Evolutionary conservation across 2,113 vertebrate species (phyloP).

Genomic region (Colistium nudipinnis): DNA sequence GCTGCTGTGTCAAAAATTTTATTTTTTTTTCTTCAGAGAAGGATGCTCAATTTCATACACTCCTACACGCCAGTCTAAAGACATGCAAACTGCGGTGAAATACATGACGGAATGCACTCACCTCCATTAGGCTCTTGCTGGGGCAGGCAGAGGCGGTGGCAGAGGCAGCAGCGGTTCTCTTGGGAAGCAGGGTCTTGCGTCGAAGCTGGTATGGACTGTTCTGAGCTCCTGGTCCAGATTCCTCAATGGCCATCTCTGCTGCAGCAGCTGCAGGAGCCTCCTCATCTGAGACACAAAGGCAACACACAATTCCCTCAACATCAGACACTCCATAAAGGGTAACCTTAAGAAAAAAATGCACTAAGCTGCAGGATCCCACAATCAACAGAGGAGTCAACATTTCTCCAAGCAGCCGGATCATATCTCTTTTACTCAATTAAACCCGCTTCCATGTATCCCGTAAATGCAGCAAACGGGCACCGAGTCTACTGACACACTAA

Average conservation of each 20-base stretch:
- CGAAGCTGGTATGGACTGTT: conserved; percentile 99
- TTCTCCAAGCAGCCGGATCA: neutral
- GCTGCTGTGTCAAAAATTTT: conserved; percentile 29
- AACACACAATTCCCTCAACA: conserved; percentile 27
- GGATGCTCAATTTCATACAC: conserved; percentile 3
- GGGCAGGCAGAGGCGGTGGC: conserved; percentile 84
- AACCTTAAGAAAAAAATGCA: conserved; percentile 8
- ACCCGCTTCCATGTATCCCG: neutral
- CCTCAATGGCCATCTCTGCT: conserved; percentile 99
- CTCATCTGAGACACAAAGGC: conserved; percentile 86
- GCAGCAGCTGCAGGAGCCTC: conserved; percentile 91
- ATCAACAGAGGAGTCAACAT: neutral
- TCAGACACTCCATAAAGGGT: neutral
- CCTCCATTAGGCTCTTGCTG: conserved; percentile 97
- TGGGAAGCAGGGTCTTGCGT: conserved; percentile 97
- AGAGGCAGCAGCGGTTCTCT: conserved; percentile 92
- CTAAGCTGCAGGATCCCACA: conserved; percentile 12
- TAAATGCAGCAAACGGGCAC: neutral
- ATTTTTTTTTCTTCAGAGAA: conserved; percentile 17
- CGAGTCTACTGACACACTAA: neutral
- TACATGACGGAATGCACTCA: conserved; percentile 48
- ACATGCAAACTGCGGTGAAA: conserved; percentile 17
- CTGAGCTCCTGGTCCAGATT: conserved; percentile 98
- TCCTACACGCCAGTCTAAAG: neutral
- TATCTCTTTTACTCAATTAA: neutral